These are phyloP conservation scores for Drosophila pandora DNA, from an alignment of 1,140 invertebrate genomes.

Conservation along the genomic window DNA sequence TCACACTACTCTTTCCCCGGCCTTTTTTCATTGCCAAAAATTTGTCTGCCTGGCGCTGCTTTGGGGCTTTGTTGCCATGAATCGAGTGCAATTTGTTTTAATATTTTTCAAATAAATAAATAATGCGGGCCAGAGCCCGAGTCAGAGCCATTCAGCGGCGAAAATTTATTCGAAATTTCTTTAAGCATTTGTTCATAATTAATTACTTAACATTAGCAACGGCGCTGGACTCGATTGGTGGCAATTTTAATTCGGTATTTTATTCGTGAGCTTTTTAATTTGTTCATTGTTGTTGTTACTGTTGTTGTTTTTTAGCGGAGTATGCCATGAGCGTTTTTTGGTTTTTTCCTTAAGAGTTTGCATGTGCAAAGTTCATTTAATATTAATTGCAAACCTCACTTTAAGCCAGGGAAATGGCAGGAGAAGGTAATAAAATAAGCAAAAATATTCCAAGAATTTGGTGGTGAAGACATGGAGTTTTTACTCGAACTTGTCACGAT, in stretches of 20 bases:
- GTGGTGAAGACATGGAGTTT: background rate
- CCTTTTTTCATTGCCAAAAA: conserved; percentile 30
- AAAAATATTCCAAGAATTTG: conserved; percentile 10
- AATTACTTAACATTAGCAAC: conserved; percentile 60
- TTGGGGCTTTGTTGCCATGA: conserved; percentile 25
- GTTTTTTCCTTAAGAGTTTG: conserved; percentile 8
- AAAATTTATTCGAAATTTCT: conserved; percentile 38
- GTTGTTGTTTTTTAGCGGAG: background rate
- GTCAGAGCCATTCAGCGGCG: background rate
- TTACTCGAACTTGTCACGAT: background rate
- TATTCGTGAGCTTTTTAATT: conserved; percentile 17
- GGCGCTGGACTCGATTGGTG: conserved; percentile 39
- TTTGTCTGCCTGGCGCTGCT: conserved; percentile 1
- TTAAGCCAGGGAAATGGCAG: background rate
- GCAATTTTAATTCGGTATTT: conserved; percentile 28
- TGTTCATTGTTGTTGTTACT: background rate
- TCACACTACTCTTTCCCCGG: background rate
- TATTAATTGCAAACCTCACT: background rate
- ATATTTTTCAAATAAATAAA: conserved; percentile 54
- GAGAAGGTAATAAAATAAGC: conserved; percentile 10
- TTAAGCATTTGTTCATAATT: conserved; percentile 44
- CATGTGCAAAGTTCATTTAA: conserved; percentile 26
- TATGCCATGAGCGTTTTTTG: background rate
- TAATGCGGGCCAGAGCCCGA: conserved; percentile 24
- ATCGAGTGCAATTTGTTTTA: conserved; percentile 51